A percentile compares a stretch with the other conserved stretches of the same genome.
phyloP scores from a whole-genome alignment of 2,113 vertebrate species.

The Bolborhynchus lineola region DNA sequence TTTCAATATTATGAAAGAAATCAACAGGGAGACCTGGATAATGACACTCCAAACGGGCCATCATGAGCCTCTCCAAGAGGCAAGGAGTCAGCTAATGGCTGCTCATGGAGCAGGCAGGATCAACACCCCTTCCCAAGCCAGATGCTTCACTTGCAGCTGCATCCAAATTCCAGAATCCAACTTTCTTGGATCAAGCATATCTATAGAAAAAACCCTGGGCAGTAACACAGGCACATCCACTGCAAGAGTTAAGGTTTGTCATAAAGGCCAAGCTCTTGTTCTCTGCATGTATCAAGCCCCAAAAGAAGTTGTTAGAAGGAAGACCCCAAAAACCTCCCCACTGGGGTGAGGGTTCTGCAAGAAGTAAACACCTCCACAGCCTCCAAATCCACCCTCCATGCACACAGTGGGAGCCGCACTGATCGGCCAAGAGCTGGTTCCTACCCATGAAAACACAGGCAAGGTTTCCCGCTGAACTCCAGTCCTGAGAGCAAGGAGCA shows the following conservation, averaged over 20 bases:
- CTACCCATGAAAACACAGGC: neutral
- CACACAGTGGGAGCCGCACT: fast-evolving
- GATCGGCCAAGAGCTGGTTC: neutral
- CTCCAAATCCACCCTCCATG: neutral
- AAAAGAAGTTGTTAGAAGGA: neutral
- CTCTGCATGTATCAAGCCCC: neutral
- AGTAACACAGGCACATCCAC: neutral
- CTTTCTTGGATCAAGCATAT: neutral
- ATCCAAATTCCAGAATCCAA: neutral
- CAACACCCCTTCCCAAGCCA: neutral
- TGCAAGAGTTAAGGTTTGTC: neutral
- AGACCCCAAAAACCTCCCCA: neutral
- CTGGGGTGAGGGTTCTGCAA: neutral
- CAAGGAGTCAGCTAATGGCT: neutral
- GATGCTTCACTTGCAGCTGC: neutral
- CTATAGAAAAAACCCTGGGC: neutral
- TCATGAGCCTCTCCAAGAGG: neutral
- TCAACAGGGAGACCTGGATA: neutral
- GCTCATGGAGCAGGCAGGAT: neutral
- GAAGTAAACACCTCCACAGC: neutral
- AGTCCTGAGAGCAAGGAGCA: neutral
- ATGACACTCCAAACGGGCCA: neutral
- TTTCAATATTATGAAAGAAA: neutral
- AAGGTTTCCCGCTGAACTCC: neutral
- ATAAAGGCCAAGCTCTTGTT: neutral